phyloP scores from a whole-genome alignment of 2,113 vertebrate species.

The Gasterosteus nipponicus region DNA sequence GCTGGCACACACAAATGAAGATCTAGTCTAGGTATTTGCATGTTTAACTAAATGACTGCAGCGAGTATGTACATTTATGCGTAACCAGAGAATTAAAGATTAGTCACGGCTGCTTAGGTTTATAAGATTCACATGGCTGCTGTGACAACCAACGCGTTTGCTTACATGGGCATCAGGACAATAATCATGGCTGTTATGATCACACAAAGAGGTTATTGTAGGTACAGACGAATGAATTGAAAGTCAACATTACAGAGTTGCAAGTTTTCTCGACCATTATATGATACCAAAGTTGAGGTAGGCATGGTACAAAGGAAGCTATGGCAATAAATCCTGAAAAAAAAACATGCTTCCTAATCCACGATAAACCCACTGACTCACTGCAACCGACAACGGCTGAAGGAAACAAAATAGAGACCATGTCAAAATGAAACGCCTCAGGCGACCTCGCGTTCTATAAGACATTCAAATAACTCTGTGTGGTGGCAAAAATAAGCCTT shows the following conservation, averaged over 20 bases:
- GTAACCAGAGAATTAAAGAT: constrained; percentile 42
- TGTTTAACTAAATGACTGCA: background rate
- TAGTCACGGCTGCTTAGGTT: constrained; percentile 55
- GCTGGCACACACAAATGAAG: background rate
- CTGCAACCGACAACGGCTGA: background rate
- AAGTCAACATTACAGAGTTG: background rate
- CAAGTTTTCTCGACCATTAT: background rate
- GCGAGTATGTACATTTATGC: constrained; percentile 7
- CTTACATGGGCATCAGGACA: constrained; percentile 41
- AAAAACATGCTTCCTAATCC: background rate
- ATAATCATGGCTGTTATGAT: constrained; percentile 43
- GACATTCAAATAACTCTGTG: background rate
- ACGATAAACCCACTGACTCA: background rate
- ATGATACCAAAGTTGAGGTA: background rate
- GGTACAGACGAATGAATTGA: background rate
- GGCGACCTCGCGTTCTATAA: background rate
- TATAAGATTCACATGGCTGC: constrained; percentile 24
- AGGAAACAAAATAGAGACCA: background rate
- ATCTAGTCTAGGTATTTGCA: background rate
- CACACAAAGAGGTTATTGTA: constrained; percentile 29
- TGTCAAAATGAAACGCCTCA: background rate
- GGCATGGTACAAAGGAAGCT: background rate
- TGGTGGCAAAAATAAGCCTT: background rate
- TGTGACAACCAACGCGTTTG: constrained; percentile 29
- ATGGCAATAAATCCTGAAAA: background rate